Evolutionary conservation across 2,797 vertebrate species (phyloP), one percentile per base, ranked within the genome.

Genomic region (Lutjanus argentimaculatus): DNA sequence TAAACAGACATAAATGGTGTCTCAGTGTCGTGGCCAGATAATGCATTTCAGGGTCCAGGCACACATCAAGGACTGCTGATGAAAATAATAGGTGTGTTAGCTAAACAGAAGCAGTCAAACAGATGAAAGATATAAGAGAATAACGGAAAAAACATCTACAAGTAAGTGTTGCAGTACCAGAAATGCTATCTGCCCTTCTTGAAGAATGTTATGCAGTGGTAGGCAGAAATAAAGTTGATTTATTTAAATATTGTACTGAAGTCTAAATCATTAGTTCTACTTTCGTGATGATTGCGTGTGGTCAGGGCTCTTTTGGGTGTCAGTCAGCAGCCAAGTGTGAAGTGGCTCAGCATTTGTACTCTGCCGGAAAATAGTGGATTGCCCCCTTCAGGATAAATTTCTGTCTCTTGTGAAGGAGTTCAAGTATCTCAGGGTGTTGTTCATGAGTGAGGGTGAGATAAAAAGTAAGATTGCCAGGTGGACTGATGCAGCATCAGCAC

Each of bases 1-100:
- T 79, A 83, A 87, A 87, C 74, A 86, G 43, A 64, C 53, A 73
- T 79, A 80, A 86, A 74, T 72, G 76, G 67, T 58, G 77, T 17
- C 51, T 56, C 64, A 6, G 66, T 82, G 76, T 77, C 63, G 25
- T 3, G 21, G 77, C 62, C 67, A 65, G 64, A 70, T 78, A 81
- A 85, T 82, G 82, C 49, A 30, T 82, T 72, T 65, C 30, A 78
- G 64, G 59, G 67, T 80, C 25, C 45, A 61, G 63, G 17, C 40
- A 30, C 51, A 42, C 72, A 40, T 61, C 48, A 48, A 70, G 51
- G 21, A 36, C 52, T 30, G 4, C 7, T 67, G 42, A 76, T 48
- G 63, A 62, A 65, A 57, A 81, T 79, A 66, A 80, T 70, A 49
- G 67, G 7, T 52, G 11, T 49, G 48, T 79, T 30, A 30, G 25